These are phyloP conservation scores for Oncopodura yosiiana DNA, from an alignment of 1,140 invertebrate genomes.

Conservation along the genomic window DNA sequence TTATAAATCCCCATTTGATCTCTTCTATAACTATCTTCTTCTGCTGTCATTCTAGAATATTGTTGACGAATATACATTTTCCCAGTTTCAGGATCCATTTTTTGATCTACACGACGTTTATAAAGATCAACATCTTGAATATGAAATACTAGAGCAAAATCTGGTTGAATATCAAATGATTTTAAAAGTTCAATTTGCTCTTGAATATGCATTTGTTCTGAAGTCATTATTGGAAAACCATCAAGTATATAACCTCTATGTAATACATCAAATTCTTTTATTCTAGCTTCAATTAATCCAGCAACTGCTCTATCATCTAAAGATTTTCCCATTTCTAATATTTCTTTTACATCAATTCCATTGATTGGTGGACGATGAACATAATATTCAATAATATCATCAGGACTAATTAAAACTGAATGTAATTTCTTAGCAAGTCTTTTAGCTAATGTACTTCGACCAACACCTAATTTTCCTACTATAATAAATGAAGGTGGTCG, in stretches of 20 bases:
- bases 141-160: slow-evolving; percentile 21
- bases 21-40: too few species aligned
- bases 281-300: slow-evolving; percentile 10
- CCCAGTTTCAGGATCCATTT: slow-evolving; percentile 19
- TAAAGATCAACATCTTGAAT: slow-evolving; percentile 32
- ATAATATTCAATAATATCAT: slow-evolving; percentile 17
- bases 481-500: slow-evolving; percentile 18
- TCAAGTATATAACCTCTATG: slow-evolving; percentile 29
- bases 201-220: slow-evolving; percentile 11
- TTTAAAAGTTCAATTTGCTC: slow-evolving; percentile 22
- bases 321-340: background rate
- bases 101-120: slow-evolving; percentile 21
- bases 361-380: background rate
- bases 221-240: slow-evolving; percentile 20
- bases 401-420: slow-evolving; percentile 18
- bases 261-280: slow-evolving; percentile 22
- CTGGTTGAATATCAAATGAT: slow-evolving; percentile 7
- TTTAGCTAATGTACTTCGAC: slow-evolving; percentile 16
- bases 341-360: background rate
- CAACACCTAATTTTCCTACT: slow-evolving; percentile 29
- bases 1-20: too few species aligned
- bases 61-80: slow-evolving; percentile 1
- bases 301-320: slow-evolving; percentile 9
- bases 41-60: slow-evolving; percentile 4
- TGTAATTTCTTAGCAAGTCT: slow-evolving; percentile 23